Evolutionary conservation across 2,888 invertebrate species (phyloP), one percentile per base, ranked within the genome.

Genomic region (Acanthosepion pharaonis): DNA sequence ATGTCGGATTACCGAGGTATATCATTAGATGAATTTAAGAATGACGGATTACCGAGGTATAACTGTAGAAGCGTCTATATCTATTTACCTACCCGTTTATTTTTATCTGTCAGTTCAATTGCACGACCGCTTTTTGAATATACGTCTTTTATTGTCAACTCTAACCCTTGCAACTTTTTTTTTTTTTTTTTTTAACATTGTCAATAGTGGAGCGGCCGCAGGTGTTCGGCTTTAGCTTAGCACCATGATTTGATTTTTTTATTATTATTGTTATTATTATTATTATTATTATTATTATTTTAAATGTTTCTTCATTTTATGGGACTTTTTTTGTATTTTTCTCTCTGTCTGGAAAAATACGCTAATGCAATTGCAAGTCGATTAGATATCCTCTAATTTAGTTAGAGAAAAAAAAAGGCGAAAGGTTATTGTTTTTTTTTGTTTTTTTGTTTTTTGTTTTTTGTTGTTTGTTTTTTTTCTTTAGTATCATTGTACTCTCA

Each of bases 281-380:
- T 28, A n/a, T 28, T n/a, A 28, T 78, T n/a, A 78, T 78, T n/a
- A 8, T 28, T 64, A 6, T 64, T 25, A 28, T 64, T 64, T 25
- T 64, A 5, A 28, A 25, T 25, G 8, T 64, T 64, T 2, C 23
- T 18, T 9, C 8, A 0, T 78, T 78, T 78, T 28, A 9, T 78
- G 28, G 28, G 28, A 9, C 9, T 78, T 28, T 8, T 8, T 28
- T 28, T 28, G 28, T 28, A 9, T n/a, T 28, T 78, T 78, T 28
- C 3, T 78, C n/a, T 28, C 78, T 78, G 78, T 78, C n/a, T 78
- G 78, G 28, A 11, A 28, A 78, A 78, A 78, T 64, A 64, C n/a
- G n/a, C 78, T 78, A 78, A 78, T 78, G n/a, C 78, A 78, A 78
- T 78, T n/a, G 78, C n/a, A 78, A 78, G 78, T n/a, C 78, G 78